phyloP scores from a whole-genome alignment of 2,888 invertebrate species.

The Drosophila meridionalis region DNA sequence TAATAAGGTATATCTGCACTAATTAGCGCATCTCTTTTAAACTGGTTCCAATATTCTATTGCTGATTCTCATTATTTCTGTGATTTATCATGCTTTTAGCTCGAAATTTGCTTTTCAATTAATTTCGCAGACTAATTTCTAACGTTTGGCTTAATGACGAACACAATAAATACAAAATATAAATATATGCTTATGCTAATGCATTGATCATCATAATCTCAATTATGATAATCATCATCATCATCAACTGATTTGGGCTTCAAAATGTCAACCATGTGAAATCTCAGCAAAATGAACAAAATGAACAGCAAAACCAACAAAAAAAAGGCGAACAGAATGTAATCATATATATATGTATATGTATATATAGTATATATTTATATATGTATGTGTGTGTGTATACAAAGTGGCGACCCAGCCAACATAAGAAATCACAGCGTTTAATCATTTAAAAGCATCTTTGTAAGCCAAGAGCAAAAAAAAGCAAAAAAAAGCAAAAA shows the following conservation, averaged over 20 bases:
- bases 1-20: neutral
- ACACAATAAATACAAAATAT: constrained; percentile 25
- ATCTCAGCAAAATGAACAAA: constrained; percentile 29
- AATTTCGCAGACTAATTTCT: constrained; percentile 30
- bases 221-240: constrained; percentile 10
- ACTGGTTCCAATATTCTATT: neutral
- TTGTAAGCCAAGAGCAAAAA: constrained; percentile 53
- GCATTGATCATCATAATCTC: constrained; percentile 22
- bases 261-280: constrained; percentile 57
- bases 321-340: constrained; percentile 37
- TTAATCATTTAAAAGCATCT: constrained; percentile 81
- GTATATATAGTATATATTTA: neutral
- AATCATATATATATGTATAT: constrained; percentile 22
- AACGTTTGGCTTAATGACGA: constrained; percentile 44
- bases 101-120: constrained; percentile 41
- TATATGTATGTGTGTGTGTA: neutral
- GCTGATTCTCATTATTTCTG: neutral
- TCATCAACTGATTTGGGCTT: constrained; percentile 25
- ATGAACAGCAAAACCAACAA: neutral
- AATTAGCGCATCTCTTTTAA: neutral
- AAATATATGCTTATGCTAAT: constrained; percentile 37
- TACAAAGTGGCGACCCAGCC: constrained; percentile 52
- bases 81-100: constrained; percentile 28
- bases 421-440: constrained; percentile 69
- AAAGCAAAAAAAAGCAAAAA: constrained; percentile 28